Evolutionary conservation across 2,797 vertebrate species (phyloP).

Genomic region (Gastrophryne carolinensis): DNA sequence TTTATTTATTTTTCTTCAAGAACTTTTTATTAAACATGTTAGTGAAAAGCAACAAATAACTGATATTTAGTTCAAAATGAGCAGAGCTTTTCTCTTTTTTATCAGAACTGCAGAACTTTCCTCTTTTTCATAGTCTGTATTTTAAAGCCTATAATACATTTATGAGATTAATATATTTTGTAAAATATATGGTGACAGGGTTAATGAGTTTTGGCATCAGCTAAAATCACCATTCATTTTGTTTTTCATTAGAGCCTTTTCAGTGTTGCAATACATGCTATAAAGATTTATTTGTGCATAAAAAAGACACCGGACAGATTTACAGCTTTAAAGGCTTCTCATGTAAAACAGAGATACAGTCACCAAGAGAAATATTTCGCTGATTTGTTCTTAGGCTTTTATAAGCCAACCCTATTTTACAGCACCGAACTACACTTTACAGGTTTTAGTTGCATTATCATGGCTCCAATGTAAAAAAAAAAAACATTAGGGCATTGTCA

Average conservation of each 20-base stretch:
- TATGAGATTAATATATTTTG: conserved; percentile 33
- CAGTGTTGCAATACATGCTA: conserved; percentile 34
- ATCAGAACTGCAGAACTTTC: neutral
- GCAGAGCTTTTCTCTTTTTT: neutral
- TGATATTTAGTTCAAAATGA: too few species aligned
- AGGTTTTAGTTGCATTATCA: too few species aligned
- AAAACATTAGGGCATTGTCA: too few species aligned
- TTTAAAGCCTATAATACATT: conserved; percentile 21
- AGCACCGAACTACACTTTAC: too few species aligned
- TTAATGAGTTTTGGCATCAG: conserved; percentile 33
- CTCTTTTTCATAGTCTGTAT: neutral
- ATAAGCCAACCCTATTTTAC: conserved; percentile 13
- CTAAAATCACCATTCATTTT: conserved; percentile 22
- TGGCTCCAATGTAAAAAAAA: too few species aligned
- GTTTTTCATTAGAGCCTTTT: conserved; percentile 44
- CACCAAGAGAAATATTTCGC: conserved; percentile 33
- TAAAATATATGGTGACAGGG: conserved; percentile 38
- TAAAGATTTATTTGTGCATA: conserved; percentile 46
- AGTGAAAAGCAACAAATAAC: too few species aligned
- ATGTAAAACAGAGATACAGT: conserved; percentile 39
- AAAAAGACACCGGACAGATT: conserved; percentile 32
- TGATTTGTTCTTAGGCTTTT: neutral
- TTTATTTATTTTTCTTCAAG: too few species aligned
- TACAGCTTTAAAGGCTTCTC: conserved; percentile 8
- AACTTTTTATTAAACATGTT: too few species aligned